Evolutionary conservation across 2,888 invertebrate species (phyloP), one percentile per base, ranked within the genome.

Genomic region (Branchellion lobata): DNA sequence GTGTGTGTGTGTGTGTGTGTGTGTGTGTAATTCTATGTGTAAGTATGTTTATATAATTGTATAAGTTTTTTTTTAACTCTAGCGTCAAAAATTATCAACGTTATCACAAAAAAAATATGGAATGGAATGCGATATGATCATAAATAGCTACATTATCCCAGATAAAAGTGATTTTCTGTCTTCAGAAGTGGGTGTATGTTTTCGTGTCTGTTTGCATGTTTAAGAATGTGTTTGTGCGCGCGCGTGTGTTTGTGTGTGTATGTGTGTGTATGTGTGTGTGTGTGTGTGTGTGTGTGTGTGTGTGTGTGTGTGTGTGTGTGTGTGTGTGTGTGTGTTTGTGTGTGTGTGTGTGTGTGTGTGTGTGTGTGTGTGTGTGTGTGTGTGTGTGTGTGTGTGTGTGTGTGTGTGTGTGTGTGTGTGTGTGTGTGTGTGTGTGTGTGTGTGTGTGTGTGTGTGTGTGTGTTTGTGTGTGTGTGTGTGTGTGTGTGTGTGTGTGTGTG

Each of bases 381-480:
- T n/a, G n/a, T n/a, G n/a, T n/a, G n/a, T n/a, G 21, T n/a, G 21
- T n/a, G 11, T 40, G 24, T 74, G 14, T 47, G 47, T 53, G n/a
- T n/a, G 53, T 47, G 29, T n/a, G 1, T 75, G 53, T 75, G 33
- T 69, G 14, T 69, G 1, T 68, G 31, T 8, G 68, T 68, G 0
- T 31, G 31, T 24, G 5, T 31, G 24, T 51, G 53, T 53, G 47
- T 75, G 31, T 53, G 40, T 75, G 31, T 75, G 75, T 51, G 53
- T 75, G 47, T 75, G 27, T 75, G 51, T 75, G 53, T 75, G 75
- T 75, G 31, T 40, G 74, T 40, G 51, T 74, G 75, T 74, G 27
- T 74, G 75, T 74, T 31, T 74, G 75, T 74, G 53, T 75, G 75
- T 75, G 53, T 36, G 68, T 78, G 33, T 36, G 65, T 78, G 40